These are phyloP conservation scores for Otus sunia DNA, from an alignment of 2,113 vertebrate species.

Conservation along the genomic window DNA sequence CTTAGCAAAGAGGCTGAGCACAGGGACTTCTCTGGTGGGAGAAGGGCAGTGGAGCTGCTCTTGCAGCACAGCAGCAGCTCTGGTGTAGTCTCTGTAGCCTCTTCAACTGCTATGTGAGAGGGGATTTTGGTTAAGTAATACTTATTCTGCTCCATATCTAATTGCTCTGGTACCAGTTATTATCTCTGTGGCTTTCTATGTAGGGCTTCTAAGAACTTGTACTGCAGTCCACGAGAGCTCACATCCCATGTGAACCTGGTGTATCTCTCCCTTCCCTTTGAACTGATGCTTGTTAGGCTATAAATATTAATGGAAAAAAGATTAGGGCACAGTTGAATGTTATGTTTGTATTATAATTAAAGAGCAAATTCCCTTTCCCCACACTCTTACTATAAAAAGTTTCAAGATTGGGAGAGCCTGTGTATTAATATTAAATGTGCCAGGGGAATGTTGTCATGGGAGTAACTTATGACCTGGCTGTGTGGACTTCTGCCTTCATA, in stretches of 20 bases:
- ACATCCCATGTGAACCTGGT: background rate
- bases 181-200: background rate
- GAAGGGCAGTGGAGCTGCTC: background rate
- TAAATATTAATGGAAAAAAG: background rate
- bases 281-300: background rate
- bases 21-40: background rate
- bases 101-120: background rate
- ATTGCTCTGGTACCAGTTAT: background rate
- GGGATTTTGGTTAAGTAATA: background rate
- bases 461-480: background rate
- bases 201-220: background rate
- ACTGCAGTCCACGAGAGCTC: background rate
- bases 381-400: fast-evolving
- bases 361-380: background rate
- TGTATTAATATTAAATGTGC: background rate
- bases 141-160: background rate
- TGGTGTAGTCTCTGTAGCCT: background rate
- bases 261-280: background rate
- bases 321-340: background rate
- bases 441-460: background rate
- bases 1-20: background rate
- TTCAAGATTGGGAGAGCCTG: background rate
- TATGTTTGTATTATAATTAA: background rate
- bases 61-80: background rate
- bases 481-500: background rate